phyloP scores from a whole-genome alignment of 1,140 invertebrate species.

The Scaptodrosophila lebanonensis region DNA sequence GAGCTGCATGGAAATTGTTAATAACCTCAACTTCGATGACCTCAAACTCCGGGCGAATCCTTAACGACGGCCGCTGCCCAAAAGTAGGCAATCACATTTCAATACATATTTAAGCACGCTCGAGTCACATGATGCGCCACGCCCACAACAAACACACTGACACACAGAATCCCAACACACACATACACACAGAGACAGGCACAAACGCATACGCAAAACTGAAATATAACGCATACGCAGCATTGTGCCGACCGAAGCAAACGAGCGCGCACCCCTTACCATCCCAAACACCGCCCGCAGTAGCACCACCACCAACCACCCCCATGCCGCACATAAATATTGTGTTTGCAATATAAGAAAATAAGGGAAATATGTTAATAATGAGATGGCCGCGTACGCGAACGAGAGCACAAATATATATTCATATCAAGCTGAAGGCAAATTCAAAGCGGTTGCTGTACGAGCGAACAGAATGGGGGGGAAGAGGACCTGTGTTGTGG shows the following conservation, averaged over 20 bases:
- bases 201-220: constrained; percentile 40
- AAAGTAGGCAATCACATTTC: constrained; percentile 60
- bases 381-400: constrained; percentile 53
- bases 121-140: constrained; percentile 64
- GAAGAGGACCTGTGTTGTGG: neutral
- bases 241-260: constrained; percentile 43
- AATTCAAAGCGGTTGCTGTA: neutral
- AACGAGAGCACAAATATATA: constrained; percentile 45
- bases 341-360: constrained; percentile 62
- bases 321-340: constrained; percentile 39
- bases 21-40: too few species aligned
- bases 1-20: too few species aligned
- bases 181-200: neutral
- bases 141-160: constrained; percentile 43
- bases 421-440: constrained; percentile 12
- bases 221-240: constrained; percentile 65
- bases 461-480: neutral
- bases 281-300: neutral
- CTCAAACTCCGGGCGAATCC: too few species aligned
- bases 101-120: constrained; percentile 53
- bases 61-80: too few species aligned
- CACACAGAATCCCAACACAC: constrained; percentile 10
- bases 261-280: constrained; percentile 39
- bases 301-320: too few species aligned
- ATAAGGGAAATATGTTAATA: constrained; percentile 71